Conservation (phyloP, 2,113 vertebrate species). For the Calidris pygmaea region DNA sequence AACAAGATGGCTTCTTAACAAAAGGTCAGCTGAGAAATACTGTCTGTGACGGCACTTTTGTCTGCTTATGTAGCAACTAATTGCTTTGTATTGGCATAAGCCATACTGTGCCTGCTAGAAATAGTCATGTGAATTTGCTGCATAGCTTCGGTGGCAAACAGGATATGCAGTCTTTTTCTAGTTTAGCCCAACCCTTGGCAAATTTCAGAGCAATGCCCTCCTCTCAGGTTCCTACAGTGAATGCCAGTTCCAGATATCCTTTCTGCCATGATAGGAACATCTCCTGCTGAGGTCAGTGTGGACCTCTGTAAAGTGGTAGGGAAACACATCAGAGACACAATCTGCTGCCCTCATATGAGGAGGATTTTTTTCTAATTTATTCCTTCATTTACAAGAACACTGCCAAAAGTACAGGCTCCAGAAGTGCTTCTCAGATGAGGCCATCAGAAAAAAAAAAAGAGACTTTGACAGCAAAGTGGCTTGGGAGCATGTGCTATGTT, state of each 20-base stretch:
- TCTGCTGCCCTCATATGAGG: neutral
- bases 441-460: neutral
- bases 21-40: slow-evolving; percentile 72
- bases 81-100: slow-evolving; percentile 58
- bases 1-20: slow-evolving; percentile 79
- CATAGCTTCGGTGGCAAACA: neutral
- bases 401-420: neutral
- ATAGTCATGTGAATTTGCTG: neutral
- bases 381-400: neutral
- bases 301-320: neutral
- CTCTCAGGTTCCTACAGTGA: neutral
- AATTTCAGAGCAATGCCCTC: neutral
- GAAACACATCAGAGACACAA: neutral
- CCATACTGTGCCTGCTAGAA: neutral
- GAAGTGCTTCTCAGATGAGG: neutral
- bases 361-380: neutral
- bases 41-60: slow-evolving; percentile 38
- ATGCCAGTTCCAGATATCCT: neutral
- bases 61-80: slow-evolving; percentile 65
- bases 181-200: neutral
- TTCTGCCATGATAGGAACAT: neutral
- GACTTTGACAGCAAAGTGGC: neutral
- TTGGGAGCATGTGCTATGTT: neutral
- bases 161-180: neutral
- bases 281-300: neutral